Evolutionary conservation across 2,888 invertebrate species (phyloP), one percentile per base, ranked within the genome.

Genomic region (Thera britannica): DNA sequence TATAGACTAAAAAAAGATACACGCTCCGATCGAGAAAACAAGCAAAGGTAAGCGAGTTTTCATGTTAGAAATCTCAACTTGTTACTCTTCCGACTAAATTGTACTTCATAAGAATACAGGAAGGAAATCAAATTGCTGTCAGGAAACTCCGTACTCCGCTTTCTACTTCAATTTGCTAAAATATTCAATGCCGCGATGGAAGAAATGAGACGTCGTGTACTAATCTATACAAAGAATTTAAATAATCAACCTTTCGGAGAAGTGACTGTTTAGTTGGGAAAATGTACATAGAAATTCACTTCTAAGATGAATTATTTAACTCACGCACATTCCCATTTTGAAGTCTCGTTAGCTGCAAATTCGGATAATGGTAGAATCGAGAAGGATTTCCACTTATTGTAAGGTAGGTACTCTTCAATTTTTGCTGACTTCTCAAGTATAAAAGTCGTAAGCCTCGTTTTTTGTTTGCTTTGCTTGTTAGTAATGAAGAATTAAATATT

Each of bases 271-370:
- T 68, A 62, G 49, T 46, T 49, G 8, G 48, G 23, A n/a, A 68
- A 68, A 58, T n/a, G 64, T 58, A 62, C 54, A 46, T 8, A 36
- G 41, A 62, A 62, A 8, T 58, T 55, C 44, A 9, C 38, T 62
- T 41, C 44, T 23, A 38, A 56, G 36, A 67, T 63, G 63, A 51
- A 63, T 63, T 48, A 59, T 55, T 55, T 55, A 63, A 67, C 55
- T 58, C 51, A 63, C 59, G 51, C 63, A 51, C 54, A 55, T 67
- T 59, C 54, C 55, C 63, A 56, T 51, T 63, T 63, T 9, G 46
- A 35, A 51, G 52, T 46, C 59, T 63, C 60, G 63, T 67, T 63
- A 63, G 67, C 67, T 59, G 56, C 67, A 62, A 62, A 56, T 38
- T 49, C 36, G 44, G 57, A 41, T 57, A 9, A 3, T 8, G 44